Evolutionary conservation across 2,888 invertebrate genomes (phyloP).

Genomic region (Amblyjoppa fuscipennis): DNA sequence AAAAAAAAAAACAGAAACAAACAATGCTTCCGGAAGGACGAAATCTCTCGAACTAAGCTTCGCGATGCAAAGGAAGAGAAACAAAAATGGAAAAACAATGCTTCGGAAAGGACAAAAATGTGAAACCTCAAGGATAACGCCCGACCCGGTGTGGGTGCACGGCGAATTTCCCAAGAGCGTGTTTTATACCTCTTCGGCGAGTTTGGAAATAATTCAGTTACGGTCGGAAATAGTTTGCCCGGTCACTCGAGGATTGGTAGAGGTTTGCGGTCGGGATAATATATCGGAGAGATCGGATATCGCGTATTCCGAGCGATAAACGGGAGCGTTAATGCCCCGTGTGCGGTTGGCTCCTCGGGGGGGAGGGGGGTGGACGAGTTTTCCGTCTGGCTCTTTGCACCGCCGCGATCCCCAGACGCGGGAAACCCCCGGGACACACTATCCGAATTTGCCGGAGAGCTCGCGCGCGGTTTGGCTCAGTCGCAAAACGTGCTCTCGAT

Average conservation of each 20-base stretch:
- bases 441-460: conserved; percentile 14
- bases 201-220: conserved; percentile 54
- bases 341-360: conserved; percentile 9
- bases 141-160: not conserved
- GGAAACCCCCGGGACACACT: conserved; percentile 15
- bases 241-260: conserved; percentile 52
- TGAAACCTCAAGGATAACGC: not conserved
- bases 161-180: conserved; percentile 21
- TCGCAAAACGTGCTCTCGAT: conserved; percentile 51
- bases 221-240: conserved; percentile 51
- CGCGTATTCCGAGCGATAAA: conserved; percentile 51
- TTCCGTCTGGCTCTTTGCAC: not conserved
- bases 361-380: not conserved
- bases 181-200: not conserved
- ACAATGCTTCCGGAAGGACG: not conserved
- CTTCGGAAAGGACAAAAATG: not conserved
- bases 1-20: too few species aligned
- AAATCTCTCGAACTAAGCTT: not conserved
- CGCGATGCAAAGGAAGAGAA: not conserved
- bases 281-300: conserved; percentile 47
- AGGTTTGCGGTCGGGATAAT: conserved; percentile 54
- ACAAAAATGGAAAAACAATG: not conserved
- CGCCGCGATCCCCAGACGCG: conserved; percentile 42
- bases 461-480: conserved; percentile 68
- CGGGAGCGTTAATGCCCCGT: conserved; percentile 53